Base-by-base conservation (phyloP, 1,140 invertebrate genomes). In the Augochlora pura region DNA sequence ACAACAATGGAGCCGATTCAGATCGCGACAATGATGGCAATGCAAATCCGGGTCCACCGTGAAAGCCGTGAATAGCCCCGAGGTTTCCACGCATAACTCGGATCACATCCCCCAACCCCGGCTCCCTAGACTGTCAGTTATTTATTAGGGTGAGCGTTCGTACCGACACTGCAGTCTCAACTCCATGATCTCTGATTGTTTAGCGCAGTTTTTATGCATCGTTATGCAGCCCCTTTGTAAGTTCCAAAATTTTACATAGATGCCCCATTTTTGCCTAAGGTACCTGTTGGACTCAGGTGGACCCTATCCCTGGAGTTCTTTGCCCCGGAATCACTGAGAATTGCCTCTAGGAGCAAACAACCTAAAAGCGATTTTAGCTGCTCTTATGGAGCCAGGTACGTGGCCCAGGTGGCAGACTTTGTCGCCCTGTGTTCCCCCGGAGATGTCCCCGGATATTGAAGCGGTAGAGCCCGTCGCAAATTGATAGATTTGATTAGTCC, bases 131-230 rank as follows among this genome's bases (percentile, higher is more conserved):
- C 74, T 65, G 86, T 62, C 86, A 65, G 83, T 86, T 84, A 87
- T 87, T 87, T 85, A 87, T 83, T 78, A 78, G 79, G 76, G 66
- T 64, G 76, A 68, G 74, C 73, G 79, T 10, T 83, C 65, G 67
- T 75, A 69, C 67, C 72, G 6, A 7, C 52, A 25, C 10, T 27
- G 60, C 59, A 80, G 72, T 77, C 75, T 80, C 81, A 59, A 62
- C 71, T 78, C 77, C 83, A 66, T 85, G 83, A 87, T 85, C 85
- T 85, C 85, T 81, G 83, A 80, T 57, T 72, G 77, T 85, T 85
- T 85, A 80, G 42, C 63, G 67, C 52, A 83, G 71, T 86, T 86
- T n/a, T 86, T 85, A 82, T 86, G 67, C 77, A 46, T 46, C 14
- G 12, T 14, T 46, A 14, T 46, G 10, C 10, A 46, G 42, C 9